A percentile compares a stretch with the other conserved stretches of the same genome.
Conservation (phyloP, 1,140 invertebrate genomes). For the Drosophila lacertosa region DNA sequence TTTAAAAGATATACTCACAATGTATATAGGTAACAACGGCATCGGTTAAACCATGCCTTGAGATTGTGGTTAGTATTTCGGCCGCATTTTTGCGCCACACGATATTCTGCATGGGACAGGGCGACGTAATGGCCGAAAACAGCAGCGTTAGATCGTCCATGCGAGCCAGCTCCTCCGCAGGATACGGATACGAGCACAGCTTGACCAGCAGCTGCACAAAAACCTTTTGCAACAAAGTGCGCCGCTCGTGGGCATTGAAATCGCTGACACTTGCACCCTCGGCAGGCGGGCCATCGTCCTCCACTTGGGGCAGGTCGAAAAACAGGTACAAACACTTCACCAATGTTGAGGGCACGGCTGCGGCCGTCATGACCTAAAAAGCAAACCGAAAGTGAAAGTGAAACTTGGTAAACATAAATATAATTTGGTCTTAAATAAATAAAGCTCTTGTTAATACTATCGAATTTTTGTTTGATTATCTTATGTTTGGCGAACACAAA, state of each 20-base stretch:
- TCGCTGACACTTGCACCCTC: conserved; percentile 87
- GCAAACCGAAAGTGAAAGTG: too few species aligned
- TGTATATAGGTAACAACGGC: conserved; percentile 98
- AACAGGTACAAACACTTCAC: conserved; percentile 99
- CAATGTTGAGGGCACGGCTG: conserved; percentile 97
- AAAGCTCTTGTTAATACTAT: too few species aligned
- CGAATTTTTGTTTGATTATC: too few species aligned
- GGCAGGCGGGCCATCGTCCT: conserved; percentile 87
- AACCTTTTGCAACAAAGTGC: conserved; percentile 97
- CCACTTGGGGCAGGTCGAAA: conserved; percentile 97
- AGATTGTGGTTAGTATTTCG: conserved; percentile 97
- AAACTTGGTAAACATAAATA: too few species aligned
- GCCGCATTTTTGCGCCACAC: conserved; percentile 97
- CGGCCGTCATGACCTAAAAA: conserved; percentile 95
- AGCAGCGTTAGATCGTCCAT: conserved; percentile 98
- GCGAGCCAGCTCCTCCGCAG: conserved; percentile 97
- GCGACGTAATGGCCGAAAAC: conserved; percentile 98
- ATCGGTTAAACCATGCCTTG: conserved; percentile 95
- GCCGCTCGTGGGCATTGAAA: conserved; percentile 94
- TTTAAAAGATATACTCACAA: conserved; percentile 88
- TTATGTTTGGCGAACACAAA: too few species aligned
- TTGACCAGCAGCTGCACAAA: conserved; percentile 98
- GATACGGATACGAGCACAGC: conserved; percentile 95
- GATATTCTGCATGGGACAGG: conserved; percentile 95
- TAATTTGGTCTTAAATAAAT: neutral